These are phyloP conservation scores for Dromococcyx pavoninus DNA, from an alignment of 2,797 vertebrate genomes.

Conservation along the genomic window DNA sequence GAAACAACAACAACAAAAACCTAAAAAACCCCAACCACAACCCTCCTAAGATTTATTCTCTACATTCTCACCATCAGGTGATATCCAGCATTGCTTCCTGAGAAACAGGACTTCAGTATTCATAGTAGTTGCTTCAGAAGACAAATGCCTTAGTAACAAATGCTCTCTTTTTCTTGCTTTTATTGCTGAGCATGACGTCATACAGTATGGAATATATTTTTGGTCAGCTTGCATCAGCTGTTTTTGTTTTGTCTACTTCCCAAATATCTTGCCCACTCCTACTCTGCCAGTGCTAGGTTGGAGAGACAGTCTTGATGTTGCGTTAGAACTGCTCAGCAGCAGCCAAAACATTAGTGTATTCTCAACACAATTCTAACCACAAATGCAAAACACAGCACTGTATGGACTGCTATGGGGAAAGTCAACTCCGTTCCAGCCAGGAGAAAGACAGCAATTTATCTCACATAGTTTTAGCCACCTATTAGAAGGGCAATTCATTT, in stretches of 20 bases:
- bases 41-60: not conserved
- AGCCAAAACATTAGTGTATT: not conserved
- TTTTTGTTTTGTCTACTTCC: not conserved
- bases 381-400: not conserved
- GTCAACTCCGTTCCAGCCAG: not conserved
- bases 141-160: not conserved
- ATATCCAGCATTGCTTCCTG: not conserved
- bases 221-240: not conserved
- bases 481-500: not conserved
- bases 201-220: not conserved
- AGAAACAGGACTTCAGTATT: not conserved
- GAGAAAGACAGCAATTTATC: not conserved
- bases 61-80: not conserved
- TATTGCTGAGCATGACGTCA: not conserved
- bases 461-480: not conserved
- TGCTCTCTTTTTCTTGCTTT: not conserved
- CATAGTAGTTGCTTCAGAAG: not conserved
- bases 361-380: not conserved
- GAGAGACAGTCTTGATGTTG: not conserved
- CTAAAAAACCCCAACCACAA: too few relatives aligned
- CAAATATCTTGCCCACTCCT: not conserved
- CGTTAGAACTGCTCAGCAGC: not conserved
- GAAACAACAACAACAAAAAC: too few relatives aligned
- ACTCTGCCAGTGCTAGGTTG: not conserved
- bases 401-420: not conserved